phyloP scores from a whole-genome alignment of 2,888 invertebrate species.

The Pachydiplax longipennis region DNA sequence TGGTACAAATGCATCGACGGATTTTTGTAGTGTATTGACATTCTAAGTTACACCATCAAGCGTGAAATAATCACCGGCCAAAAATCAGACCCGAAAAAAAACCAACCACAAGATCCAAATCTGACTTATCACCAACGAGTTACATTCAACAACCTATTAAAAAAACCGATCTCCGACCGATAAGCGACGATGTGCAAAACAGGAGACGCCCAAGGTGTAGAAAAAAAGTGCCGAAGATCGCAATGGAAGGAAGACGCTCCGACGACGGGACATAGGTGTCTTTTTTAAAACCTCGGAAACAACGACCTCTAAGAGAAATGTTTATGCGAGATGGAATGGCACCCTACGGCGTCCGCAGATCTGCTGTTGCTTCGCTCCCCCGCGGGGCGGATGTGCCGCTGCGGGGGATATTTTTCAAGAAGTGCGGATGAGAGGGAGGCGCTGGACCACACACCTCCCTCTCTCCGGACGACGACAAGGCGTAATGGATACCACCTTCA shows the following conservation, averaged over 20 bases:
- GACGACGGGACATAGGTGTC: neutral
- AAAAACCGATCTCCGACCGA: neutral
- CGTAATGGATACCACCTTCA: neutral
- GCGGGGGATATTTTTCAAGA: neutral
- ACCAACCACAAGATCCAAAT: no score
- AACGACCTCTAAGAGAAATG: neutral
- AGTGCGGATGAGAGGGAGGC: neutral
- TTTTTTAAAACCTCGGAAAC: neutral
- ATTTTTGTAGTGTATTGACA: no score
- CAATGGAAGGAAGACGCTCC: neutral
- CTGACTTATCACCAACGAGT: no score
- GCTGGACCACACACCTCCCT: neutral
- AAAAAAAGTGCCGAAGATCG: neutral
- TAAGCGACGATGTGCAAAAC: neutral
- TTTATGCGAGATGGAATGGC: neutral
- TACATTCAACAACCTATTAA: no score
- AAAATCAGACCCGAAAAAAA: no score
- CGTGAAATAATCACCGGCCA: no score
- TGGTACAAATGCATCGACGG: no score
- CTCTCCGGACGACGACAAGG: neutral
- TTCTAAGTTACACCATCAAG: no score
- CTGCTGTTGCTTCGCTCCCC: neutral
- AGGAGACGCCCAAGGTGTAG: neutral
- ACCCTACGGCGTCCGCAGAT: neutral
- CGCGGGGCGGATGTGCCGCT: conserved; percentile 10